A percentile compares a stretch with the other conserved stretches of the same genome.
These are phyloP conservation scores for Trichonephila clavata DNA, from an alignment of 1,140 invertebrate genomes.

Conservation along the genomic window DNA sequence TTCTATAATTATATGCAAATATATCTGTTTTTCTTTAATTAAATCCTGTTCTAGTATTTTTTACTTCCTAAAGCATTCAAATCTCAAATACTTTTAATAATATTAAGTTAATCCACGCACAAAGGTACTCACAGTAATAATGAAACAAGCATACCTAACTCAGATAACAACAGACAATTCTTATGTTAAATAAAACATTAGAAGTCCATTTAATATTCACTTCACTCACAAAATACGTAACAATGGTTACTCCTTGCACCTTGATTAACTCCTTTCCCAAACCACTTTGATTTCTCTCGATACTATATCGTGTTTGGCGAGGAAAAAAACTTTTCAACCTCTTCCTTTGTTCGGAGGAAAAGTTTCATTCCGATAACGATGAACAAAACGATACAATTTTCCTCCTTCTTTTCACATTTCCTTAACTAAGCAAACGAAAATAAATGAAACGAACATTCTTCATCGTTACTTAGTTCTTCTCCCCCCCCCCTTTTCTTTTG, in stretches of 20 bases:
- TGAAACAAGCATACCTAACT: too few relatives aligned
- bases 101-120: too few relatives aligned
- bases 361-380: not conserved
- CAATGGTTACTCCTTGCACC: not conserved
- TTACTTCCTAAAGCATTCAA: too few relatives aligned
- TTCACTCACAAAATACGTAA: not conserved
- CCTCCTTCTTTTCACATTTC: not conserved
- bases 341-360: not conserved
- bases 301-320: not conserved
- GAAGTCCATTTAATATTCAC: too few relatives aligned
- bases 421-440: not conserved
- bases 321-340: not conserved
- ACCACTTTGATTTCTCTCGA: not conserved
- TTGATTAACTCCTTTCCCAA: not conserved
- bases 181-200: too few relatives aligned
- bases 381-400: not conserved
- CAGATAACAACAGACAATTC: too few relatives aligned
- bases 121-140: too few relatives aligned
- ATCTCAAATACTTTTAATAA: too few relatives aligned
- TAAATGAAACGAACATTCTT: constrained; percentile 5
- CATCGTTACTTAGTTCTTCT: not conserved
- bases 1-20: too few relatives aligned
- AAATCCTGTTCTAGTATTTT: too few relatives aligned
- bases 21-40: too few relatives aligned
- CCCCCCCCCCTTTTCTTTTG: too few relatives aligned